Base-by-base conservation (phyloP, 2,888 invertebrate species). In the Diplazon laetatorius region DNA sequence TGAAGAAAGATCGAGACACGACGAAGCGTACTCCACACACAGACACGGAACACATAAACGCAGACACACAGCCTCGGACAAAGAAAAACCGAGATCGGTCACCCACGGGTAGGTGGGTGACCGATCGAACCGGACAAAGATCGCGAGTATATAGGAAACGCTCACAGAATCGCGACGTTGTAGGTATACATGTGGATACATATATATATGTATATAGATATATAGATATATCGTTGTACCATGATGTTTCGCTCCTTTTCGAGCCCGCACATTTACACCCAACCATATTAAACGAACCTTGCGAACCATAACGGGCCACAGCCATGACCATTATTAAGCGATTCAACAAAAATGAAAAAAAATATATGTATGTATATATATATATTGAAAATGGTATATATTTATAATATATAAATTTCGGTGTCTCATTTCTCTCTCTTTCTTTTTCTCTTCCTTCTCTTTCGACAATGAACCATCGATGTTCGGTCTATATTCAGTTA, bases 41-140 rank as follows among this genome's bases (percentile, higher is more conserved):
- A n/a, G n/a, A n/a, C n/a, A n/a, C n/a, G n/a, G n/a, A n/a, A n/a
- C n/a, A n/a, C 55, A 68, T 60, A 69, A 55, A 55, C 46, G 22
- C 48, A 37, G 48, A 48, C 18, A 37, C 18, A n/a, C 35, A 12
- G 63, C 63, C 62, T 25, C 16, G 65, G 48, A 76, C 70, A 76
- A 76, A 76, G 70, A 76, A 76, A 76, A 76, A 76, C 70, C 65
- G 48, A 62, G 57, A 39, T n/a, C n/a, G n/a, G n/a, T 14, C 59
- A 25, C 14, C 52, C 52, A 55, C 71, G 39, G 62, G 71, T 71
- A 48, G 42, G 59, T 62, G 68, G 9, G 62, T 52, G 65, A 68
- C 52, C 62, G 62, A 22, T 37, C 50, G 48, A n/a, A 10, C 62
- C 37, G 69, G 75, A 75, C 75, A 75, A 75, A 69, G 69, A 68